phyloP scores from a whole-genome alignment of 1,140 invertebrate genomes.

The Aphelinus atriplicis region DNA sequence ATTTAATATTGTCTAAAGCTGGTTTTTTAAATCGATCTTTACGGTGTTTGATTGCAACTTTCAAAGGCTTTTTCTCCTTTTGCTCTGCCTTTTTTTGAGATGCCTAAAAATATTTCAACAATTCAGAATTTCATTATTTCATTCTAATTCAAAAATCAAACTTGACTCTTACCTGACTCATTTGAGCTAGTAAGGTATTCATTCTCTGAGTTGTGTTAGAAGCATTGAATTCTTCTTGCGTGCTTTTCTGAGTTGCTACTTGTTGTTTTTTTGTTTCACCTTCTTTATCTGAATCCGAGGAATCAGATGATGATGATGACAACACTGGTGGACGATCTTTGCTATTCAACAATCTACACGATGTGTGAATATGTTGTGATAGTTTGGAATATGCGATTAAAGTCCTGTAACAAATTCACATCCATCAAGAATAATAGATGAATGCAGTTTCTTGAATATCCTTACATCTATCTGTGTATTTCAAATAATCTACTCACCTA shows the following conservation, averaged over 20 bases:
- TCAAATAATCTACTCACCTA: too few species aligned
- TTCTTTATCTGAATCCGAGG: constrained; percentile 52
- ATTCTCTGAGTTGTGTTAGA: constrained; percentile 37
- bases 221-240: constrained; percentile 9
- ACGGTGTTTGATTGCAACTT: constrained; percentile 40
- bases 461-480: too few species aligned
- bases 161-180: constrained; percentile 40
- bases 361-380: too few species aligned
- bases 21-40: constrained; percentile 16
- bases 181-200: constrained; percentile 40
- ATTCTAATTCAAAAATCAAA: constrained; percentile 13
- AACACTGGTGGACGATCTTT: constrained; percentile 40
- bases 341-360: too few species aligned
- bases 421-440: too few species aligned
- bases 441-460: too few species aligned
- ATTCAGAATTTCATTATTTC: constrained; percentile 8
- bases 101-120: neutral
- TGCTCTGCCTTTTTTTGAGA: constrained; percentile 8
- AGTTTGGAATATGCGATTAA: too few species aligned
- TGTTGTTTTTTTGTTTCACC: constrained; percentile 33
- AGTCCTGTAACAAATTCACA: too few species aligned
- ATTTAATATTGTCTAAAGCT: neutral
- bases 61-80: constrained; percentile 26
- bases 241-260: neutral
- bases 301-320: constrained; percentile 49